Evolutionary conservation across 2,797 vertebrate genomes (phyloP).

Genomic region (Phylloscopus collybita): DNA sequence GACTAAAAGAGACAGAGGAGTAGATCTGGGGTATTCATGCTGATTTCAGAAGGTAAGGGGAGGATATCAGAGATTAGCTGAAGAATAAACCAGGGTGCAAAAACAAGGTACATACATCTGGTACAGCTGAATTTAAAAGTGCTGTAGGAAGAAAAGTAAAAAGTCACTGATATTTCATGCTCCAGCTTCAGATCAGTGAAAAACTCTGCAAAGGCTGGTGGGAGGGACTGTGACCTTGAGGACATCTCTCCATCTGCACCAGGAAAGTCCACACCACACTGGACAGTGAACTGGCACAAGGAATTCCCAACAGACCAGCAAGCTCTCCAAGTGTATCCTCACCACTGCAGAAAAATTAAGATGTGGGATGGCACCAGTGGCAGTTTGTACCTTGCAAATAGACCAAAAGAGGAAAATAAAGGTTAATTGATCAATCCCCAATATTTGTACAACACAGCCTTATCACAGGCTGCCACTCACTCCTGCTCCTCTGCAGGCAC

Average conservation of each 20-base stretch:
- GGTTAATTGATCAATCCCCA: not conserved
- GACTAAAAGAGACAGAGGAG: not conserved
- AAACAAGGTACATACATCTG: not conserved
- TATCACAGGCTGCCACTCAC: not conserved
- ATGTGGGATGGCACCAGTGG: not conserved
- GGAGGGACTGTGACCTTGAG: not conserved
- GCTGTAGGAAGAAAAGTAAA: not conserved
- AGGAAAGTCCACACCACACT: not conserved
- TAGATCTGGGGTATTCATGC: not conserved
- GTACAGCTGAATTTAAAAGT: not conserved
- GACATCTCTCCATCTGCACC: too few species aligned
- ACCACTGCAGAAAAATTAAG: not conserved
- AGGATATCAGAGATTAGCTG: not conserved
- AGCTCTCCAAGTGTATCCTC: not conserved
- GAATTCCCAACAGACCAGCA: not conserved
- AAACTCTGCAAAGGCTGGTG: not conserved
- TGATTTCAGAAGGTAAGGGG: not conserved
- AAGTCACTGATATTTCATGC: not conserved
- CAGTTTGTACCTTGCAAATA: not conserved
- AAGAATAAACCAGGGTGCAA: not conserved
- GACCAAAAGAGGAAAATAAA: not conserved
- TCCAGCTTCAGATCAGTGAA: not conserved
- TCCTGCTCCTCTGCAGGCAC: not conserved
- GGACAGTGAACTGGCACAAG: not conserved
- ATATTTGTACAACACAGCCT: not conserved